Conservation (phyloP, 2,797 vertebrate species). For the Sebastes taczanowskii region DNA sequence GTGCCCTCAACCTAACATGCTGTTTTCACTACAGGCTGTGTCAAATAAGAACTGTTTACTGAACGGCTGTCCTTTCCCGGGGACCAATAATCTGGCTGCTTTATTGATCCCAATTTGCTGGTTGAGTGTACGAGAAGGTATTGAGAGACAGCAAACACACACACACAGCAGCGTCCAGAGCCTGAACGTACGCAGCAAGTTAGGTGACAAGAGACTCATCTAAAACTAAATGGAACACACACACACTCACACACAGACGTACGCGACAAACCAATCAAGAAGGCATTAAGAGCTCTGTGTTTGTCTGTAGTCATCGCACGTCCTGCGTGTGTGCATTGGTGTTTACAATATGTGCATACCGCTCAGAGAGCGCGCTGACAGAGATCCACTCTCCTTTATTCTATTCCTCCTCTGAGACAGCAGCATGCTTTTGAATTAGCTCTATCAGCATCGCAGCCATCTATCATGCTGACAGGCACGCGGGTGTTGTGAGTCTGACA, state of each 20-base stretch:
- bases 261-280: conserved; percentile 38
- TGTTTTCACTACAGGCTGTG: conserved; percentile 49
- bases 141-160: conserved; percentile 23
- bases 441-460: conserved; percentile 59
- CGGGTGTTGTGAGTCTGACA: conserved; percentile 44
- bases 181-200: neutral
- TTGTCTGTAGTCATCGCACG: conserved; percentile 17
- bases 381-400: conserved; percentile 39
- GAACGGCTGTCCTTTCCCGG: conserved; percentile 40
- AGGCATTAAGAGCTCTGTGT: conserved; percentile 23
- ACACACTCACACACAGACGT: neutral
- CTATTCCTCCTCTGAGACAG: conserved; percentile 53
- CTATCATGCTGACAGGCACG: conserved; percentile 66
- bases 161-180: neutral
- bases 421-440: conserved; percentile 62
- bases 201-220: conserved; percentile 47
- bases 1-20: conserved; percentile 48
- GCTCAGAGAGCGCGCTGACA: neutral
- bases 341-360: conserved; percentile 21
- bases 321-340: neutral
- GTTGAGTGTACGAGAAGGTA: conserved; percentile 35
- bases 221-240: conserved; percentile 41
- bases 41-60: conserved; percentile 59
- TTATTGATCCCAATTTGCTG: conserved; percentile 71
- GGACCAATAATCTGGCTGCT: conserved; percentile 45